A percentile compares a stretch with the other conserved stretches of the same genome.
phyloP scores from a whole-genome alignment of 2,888 invertebrate species.

The Hypsopygia costalis region DNA sequence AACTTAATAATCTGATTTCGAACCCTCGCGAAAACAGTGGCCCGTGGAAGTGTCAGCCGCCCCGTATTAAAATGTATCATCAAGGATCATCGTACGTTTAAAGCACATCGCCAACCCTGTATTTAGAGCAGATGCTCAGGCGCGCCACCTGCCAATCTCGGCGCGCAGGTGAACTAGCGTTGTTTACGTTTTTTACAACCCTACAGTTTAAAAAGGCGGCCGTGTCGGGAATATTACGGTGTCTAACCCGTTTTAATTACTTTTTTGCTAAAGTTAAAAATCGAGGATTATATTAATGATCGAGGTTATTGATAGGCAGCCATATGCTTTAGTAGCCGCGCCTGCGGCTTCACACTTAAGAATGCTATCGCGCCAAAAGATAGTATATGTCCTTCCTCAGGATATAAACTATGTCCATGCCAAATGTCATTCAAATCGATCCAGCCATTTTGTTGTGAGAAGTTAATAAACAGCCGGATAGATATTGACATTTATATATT shows the following conservation, averaged over 20 bases:
- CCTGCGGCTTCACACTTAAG: too few species aligned
- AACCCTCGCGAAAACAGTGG: not conserved
- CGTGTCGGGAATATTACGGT: conserved; percentile 5
- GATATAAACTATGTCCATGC: too few species aligned
- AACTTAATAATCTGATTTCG: too few species aligned
- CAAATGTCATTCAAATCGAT: too few species aligned
- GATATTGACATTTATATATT: too few species aligned
- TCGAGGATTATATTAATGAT: conserved; percentile 2
- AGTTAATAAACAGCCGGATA: too few species aligned
- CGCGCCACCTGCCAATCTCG: conserved; percentile 73
- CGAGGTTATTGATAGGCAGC: not conserved
- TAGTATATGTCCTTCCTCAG: too few species aligned
- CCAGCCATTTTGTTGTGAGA: too few species aligned
- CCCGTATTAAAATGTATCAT: not conserved
- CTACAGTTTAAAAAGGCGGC: conserved; percentile 22
- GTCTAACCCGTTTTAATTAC: conserved; percentile 8
- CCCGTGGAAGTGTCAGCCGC: not conserved
- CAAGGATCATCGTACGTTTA: not conserved
- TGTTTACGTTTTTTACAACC: conserved; percentile 67
- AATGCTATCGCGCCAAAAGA: too few species aligned
- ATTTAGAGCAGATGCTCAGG: conserved; percentile 50
- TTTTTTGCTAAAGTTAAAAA: conserved; percentile 1
- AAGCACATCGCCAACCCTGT: conserved; percentile 4
- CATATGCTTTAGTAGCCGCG: conserved; percentile 1
- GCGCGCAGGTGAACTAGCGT: conserved; percentile 60